phyloP scores from a whole-genome alignment of 2,888 invertebrate species.

The Phytoseiulus persimilis region DNA sequence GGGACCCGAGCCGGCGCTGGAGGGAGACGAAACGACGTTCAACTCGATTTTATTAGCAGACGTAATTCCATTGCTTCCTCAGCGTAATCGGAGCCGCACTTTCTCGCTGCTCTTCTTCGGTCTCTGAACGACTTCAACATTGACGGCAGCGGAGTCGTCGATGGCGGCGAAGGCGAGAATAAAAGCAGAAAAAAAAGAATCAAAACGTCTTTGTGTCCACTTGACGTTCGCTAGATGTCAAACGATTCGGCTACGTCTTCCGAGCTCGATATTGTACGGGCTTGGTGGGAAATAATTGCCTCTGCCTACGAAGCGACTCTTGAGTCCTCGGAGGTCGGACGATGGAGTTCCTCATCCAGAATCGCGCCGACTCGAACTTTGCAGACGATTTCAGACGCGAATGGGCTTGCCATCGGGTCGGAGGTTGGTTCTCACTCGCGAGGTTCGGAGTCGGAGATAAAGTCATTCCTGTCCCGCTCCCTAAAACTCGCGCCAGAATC shows the following conservation, averaged over 20 bases:
- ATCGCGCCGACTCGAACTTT: too few relatives aligned
- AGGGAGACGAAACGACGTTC: background rate
- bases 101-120: background rate
- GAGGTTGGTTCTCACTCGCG: too few relatives aligned
- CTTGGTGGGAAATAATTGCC: background rate
- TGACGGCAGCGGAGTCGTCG: background rate
- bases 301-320: background rate
- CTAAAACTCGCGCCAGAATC: too few relatives aligned
- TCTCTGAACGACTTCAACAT: background rate
- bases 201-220: background rate
- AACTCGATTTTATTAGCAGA: background rate
- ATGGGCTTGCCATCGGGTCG: too few relatives aligned
- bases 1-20: background rate
- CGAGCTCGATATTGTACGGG: background rate
- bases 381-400: too few relatives aligned
- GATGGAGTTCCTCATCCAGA: too few relatives aligned
- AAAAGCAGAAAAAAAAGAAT: background rate
- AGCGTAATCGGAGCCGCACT: background rate
- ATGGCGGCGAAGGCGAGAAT: background rate
- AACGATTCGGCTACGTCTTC: background rate
- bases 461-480: too few relatives aligned
- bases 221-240: background rate
- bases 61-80: background rate
- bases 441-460: too few relatives aligned
- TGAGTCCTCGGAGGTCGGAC: too few relatives aligned